phyloP scores from a whole-genome alignment of 92 coral and sea anemone genomes.

The Porites divaricata region DNA sequence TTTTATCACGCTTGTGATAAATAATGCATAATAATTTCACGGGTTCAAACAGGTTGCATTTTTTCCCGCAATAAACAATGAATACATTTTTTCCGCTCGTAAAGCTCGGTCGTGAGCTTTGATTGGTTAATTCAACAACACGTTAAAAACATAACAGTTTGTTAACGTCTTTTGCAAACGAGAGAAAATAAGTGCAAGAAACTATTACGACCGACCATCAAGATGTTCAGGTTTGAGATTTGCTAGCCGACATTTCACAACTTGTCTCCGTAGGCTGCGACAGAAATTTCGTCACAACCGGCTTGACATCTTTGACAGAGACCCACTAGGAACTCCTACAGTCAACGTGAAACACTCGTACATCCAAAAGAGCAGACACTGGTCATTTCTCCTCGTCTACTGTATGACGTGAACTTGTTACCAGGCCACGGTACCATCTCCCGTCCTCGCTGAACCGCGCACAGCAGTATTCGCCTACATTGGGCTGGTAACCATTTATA shows the following conservation, averaged over 20 bases:
- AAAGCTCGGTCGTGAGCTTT: neutral
- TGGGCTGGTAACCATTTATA: constrained; percentile 35
- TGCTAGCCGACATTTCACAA: constrained; percentile 86
- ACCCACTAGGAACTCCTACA: constrained; percentile 88
- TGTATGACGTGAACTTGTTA: constrained; percentile 52
- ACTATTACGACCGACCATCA: constrained; percentile 41
- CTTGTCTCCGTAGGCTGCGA: constrained; percentile 91
- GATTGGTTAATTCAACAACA: neutral
- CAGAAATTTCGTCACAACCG: constrained; percentile 78
- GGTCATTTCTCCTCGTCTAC: constrained; percentile 21
- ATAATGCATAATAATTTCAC: too few species aligned
- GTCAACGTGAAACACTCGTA: constrained; percentile 90
- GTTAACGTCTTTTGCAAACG: neutral
- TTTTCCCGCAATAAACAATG: too few species aligned
- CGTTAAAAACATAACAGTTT: neutral
- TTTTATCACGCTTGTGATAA: too few species aligned
- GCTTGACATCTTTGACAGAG: constrained; percentile 65
- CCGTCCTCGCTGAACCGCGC: constrained; percentile 86
- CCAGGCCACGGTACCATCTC: constrained; percentile 90
- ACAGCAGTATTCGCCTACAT: constrained; percentile 87
- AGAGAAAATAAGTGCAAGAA: neutral
- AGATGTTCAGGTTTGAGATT: constrained; percentile 68
- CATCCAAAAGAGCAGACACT: constrained; percentile 19
- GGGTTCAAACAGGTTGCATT: too few species aligned
- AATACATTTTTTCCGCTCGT: too few species aligned